Percentiles rank a stretch among this genome's conserved stretches.
These are phyloP conservation scores for Anoplius nigerrimus DNA, from an alignment of 2,888 invertebrate species.

Conservation along the genomic window DNA sequence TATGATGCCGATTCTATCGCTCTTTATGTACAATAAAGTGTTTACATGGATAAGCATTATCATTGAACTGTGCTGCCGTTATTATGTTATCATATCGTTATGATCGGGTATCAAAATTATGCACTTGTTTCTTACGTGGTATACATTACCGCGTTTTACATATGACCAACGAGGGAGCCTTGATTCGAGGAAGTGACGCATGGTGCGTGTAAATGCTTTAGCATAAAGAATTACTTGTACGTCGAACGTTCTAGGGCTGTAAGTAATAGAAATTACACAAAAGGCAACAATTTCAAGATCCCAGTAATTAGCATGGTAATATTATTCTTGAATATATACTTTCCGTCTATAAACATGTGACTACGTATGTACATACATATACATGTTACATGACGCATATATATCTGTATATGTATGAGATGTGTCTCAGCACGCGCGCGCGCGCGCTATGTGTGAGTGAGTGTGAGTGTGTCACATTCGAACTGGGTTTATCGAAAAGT, in stretches of 20 bases:
- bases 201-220: slow-evolving; percentile 64
- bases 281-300: slow-evolving; percentile 5
- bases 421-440: too few species aligned
- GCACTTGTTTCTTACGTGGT: slow-evolving; percentile 59
- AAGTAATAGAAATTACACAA: slow-evolving; percentile 36
- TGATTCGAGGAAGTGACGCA: slow-evolving; percentile 39
- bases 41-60: slow-evolving; percentile 66
- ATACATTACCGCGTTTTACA: slow-evolving; percentile 44
- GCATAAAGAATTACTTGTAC: slow-evolving; percentile 57
- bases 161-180: slow-evolving; percentile 48
- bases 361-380: slow-evolving; percentile 3
- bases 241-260: slow-evolving; percentile 51
- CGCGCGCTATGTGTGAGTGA: slow-evolving; percentile 4
- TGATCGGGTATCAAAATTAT: slow-evolving; percentile 40
- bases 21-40: slow-evolving; percentile 73
- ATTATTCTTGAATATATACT: slow-evolving; percentile 35
- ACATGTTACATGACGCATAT: too few species aligned
- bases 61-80: slow-evolving; percentile 64
- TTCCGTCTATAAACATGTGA: slow-evolving; percentile 43
- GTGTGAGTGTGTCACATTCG: slow-evolving; percentile 41
- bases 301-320: slow-evolving; percentile 12
- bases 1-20: slow-evolving; percentile 66
- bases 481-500: slow-evolving; percentile 57
- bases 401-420: too few species aligned
- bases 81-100: slow-evolving; percentile 22